Conservation (phyloP, 2,888 invertebrate genomes). For the Dioctria rufipes region DNA sequence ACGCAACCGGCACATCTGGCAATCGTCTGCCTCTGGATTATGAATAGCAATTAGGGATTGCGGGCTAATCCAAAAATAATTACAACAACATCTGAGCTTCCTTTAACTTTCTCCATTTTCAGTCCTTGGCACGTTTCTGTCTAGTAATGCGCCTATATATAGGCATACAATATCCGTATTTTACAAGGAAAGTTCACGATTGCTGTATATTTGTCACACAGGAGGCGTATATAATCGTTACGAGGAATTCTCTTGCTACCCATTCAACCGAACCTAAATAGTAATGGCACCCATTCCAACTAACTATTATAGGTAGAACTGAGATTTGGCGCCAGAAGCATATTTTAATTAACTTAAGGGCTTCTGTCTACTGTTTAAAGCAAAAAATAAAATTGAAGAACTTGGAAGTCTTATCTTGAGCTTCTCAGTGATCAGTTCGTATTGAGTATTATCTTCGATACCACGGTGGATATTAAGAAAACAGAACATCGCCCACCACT, state of each 20-base stretch:
- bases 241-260: too few relatives aligned
- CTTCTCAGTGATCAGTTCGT: background rate
- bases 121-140: background rate
- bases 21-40: constrained; percentile 43
- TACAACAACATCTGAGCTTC: constrained; percentile 47
- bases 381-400: constrained; percentile 30
- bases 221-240: too few relatives aligned
- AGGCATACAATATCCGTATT: background rate
- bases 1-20: constrained; percentile 43
- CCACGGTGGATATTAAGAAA: constrained; percentile 4
- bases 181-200: constrained; percentile 2
- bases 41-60: constrained; percentile 51
- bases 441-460: background rate
- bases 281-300: too few relatives aligned
- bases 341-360: constrained; percentile 48
- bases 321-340: constrained; percentile 38
- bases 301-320: background rate
- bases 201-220: constrained; percentile 16
- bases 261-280: too few relatives aligned
- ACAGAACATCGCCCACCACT: background rate
- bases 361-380: constrained; percentile 37
- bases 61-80: constrained; percentile 48
- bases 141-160: background rate
- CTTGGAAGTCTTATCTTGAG: constrained; percentile 7
- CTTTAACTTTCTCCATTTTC: constrained; percentile 9